phyloP scores from a whole-genome alignment of 2,113 vertebrate genomes.

The Crotalus horridus region DNA sequence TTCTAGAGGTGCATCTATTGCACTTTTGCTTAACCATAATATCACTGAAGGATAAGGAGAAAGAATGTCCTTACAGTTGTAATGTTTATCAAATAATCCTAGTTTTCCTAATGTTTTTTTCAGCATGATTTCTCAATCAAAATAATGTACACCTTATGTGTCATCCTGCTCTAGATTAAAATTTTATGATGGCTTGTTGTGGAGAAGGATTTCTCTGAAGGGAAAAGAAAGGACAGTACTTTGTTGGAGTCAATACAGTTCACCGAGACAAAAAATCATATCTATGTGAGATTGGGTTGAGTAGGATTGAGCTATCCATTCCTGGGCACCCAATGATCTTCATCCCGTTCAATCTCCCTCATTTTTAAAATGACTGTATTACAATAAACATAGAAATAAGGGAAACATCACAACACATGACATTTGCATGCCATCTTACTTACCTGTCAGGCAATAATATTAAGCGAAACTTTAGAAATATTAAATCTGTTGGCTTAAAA shows the following conservation, averaged over 20 bases:
- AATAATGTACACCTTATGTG: background rate
- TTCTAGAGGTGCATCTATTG: background rate
- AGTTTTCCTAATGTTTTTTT: background rate
- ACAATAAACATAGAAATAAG: background rate
- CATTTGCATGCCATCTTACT: background rate
- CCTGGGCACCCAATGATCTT: background rate
- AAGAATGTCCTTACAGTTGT: background rate
- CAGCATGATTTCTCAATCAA: background rate
- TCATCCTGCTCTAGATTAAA: background rate
- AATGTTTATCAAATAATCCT: background rate
- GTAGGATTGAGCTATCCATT: background rate
- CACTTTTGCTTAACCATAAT: background rate
- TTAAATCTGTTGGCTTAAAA: background rate
- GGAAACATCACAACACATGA: background rate
- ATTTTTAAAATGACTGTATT: background rate
- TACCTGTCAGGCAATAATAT: background rate
- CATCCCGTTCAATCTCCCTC: background rate
- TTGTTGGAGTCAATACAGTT: background rate
- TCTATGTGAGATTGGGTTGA: background rate
- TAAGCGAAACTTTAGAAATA: background rate
- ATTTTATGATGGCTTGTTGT: background rate
- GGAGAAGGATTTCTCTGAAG: background rate
- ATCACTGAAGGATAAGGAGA: background rate
- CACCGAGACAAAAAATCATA: background rate
- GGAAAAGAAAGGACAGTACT: background rate